These are phyloP conservation scores for Danio tinwini DNA, from an alignment of 2,797 vertebrate species.

Conservation along the genomic window DNA sequence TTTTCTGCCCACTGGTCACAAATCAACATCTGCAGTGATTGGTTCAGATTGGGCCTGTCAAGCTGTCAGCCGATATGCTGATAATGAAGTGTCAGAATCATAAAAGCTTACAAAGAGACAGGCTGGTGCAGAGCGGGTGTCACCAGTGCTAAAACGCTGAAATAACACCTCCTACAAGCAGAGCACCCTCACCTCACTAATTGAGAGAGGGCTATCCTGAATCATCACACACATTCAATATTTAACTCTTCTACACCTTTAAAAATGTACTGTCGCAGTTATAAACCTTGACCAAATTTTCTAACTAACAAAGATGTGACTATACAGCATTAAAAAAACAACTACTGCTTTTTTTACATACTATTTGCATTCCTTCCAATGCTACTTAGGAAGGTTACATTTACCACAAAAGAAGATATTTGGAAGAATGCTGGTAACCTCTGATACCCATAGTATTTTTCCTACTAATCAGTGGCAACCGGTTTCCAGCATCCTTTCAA, in stretches of 20 bases:
- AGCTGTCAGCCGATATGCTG: conserved; percentile 55
- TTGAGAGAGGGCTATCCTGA: conserved; percentile 29
- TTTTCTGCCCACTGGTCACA: conserved; percentile 33
- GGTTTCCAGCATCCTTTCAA: no score
- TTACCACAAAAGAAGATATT: no score
- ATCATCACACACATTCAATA: conserved; percentile 15
- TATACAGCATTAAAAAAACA: no score
- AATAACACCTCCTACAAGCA: conserved; percentile 38
- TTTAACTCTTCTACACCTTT: conserved; percentile 5
- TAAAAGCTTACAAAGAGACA: conserved; percentile 50
- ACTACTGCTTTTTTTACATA: no score
- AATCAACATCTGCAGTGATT: conserved; percentile 55
- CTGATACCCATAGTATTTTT: no score
- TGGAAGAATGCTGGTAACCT: no score
- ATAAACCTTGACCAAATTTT: no score
- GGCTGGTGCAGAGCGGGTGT: conserved; percentile 25
- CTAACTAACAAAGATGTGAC: no score
- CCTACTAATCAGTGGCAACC: no score
- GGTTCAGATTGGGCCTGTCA: conserved; percentile 60
- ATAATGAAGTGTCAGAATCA: conserved; percentile 61
- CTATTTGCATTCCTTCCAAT: no score
- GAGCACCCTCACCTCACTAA: conserved; percentile 13
- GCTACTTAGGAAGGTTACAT: no score
- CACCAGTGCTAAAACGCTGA: conserved; percentile 46
- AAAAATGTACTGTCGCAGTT: not conserved